Evolutionary conservation across 2,113 vertebrate species (phyloP).

Genomic region (Physeter macrocephalus): DNA sequence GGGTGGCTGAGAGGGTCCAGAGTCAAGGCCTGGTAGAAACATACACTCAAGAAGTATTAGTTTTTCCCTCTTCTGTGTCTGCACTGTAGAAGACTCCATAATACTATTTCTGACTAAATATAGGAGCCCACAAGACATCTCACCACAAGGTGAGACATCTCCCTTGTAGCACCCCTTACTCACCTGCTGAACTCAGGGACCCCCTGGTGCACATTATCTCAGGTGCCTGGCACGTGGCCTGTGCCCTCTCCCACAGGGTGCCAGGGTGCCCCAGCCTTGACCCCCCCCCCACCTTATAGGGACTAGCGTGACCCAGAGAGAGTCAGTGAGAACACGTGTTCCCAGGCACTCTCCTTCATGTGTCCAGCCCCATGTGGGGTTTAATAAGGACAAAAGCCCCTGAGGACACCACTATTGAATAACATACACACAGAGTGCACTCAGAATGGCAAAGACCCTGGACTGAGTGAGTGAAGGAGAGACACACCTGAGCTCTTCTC

Average conservation of each 20-base stretch:
- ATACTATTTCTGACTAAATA: background rate
- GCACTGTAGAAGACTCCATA: background rate
- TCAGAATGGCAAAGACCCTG: background rate
- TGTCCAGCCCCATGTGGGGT: too few relatives aligned
- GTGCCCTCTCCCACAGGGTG: too few relatives aligned
- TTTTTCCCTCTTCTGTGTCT: background rate
- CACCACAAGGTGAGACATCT: background rate
- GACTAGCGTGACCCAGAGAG: background rate
- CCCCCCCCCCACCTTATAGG: background rate
- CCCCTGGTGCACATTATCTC: too few relatives aligned
- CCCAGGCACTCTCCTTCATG: background rate
- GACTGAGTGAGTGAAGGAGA: background rate
- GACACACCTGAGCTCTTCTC: too few relatives aligned
- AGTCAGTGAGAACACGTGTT: background rate
- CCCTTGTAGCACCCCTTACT: background rate
- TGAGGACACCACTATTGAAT: background rate
- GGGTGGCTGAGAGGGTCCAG: background rate
- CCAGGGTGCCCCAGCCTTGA: too few relatives aligned
- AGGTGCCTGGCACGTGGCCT: background rate
- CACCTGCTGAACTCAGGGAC: too few relatives aligned
- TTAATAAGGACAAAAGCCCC: background rate
- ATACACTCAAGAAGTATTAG: background rate
- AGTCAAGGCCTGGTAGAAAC: background rate
- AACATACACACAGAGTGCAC: too few relatives aligned
- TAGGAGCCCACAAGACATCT: background rate